phyloP scores from a whole-genome alignment of 2,797 vertebrate species.

The Lepus townsendii region DNA sequence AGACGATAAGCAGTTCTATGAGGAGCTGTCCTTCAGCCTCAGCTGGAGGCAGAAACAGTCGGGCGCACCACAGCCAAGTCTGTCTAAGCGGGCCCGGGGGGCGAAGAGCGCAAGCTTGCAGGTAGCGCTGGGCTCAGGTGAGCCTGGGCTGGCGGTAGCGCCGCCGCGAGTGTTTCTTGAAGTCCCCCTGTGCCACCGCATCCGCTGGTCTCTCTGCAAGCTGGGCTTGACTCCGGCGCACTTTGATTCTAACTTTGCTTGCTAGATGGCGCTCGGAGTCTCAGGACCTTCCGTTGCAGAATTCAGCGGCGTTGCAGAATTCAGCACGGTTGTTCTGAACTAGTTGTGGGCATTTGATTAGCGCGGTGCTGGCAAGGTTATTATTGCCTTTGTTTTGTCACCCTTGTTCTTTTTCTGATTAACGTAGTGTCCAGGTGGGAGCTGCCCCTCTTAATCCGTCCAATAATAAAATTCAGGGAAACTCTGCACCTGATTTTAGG shows the following conservation, averaged over 20 bases:
- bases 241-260: constrained; percentile 93
- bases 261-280: constrained; percentile 98
- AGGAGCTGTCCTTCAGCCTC: constrained; percentile 56
- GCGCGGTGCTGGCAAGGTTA: constrained; percentile 47
- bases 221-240: constrained; percentile 57
- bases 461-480: constrained; percentile 56
- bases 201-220: constrained; percentile 30
- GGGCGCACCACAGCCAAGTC: constrained; percentile 40
- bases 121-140: constrained; percentile 68
- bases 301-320: constrained; percentile 78
- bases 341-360: constrained; percentile 75
- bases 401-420: constrained; percentile 53
- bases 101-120: background rate
- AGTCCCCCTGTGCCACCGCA: background rate
- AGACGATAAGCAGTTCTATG: constrained; percentile 35
- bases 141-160: constrained; percentile 36
- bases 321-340: constrained; percentile 76
- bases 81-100: constrained; percentile 19
- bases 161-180: background rate
- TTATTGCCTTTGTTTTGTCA: constrained; percentile 40
- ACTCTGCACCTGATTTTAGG: constrained; percentile 50
- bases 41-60: constrained; percentile 16
- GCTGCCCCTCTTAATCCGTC: background rate
- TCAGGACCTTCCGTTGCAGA: constrained; percentile 91
- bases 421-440: background rate